Conservation (phyloP, 2,888 invertebrate genomes). For the Drosophila mettleri region DNA sequence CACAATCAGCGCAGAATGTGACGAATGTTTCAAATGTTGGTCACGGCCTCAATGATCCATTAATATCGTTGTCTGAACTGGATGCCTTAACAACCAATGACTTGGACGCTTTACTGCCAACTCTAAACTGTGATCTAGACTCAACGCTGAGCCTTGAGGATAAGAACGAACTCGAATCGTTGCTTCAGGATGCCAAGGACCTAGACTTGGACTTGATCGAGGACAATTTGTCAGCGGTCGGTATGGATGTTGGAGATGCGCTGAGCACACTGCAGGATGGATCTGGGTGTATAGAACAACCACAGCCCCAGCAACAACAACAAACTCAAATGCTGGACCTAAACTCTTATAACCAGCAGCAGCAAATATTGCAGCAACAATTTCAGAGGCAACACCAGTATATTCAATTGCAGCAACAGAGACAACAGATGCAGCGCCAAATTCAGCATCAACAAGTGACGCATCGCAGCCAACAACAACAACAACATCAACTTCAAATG, state of each 20-base stretch:
- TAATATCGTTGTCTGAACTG: constrained; percentile 82
- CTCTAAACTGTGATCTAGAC: constrained; percentile 86
- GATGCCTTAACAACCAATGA: constrained; percentile 85
- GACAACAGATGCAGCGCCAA: constrained; percentile 45
- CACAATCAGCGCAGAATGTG: constrained; percentile 29
- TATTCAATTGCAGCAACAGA: constrained; percentile 34
- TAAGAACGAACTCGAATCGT: constrained; percentile 84
- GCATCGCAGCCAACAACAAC: constrained; percentile 48
- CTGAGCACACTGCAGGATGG: constrained; percentile 66
- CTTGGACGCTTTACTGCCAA: constrained; percentile 88
- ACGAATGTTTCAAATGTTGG: constrained; percentile 26
- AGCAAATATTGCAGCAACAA: constrained; percentile 37
- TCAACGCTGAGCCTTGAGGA: constrained; percentile 83
- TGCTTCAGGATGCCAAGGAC: constrained; percentile 84
- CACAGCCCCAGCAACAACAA: constrained; percentile 48
- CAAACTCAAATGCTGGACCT: constrained; percentile 61
- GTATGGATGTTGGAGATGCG: constrained; percentile 76
- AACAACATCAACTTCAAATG: constrained; percentile 61
- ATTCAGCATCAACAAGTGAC: constrained; percentile 51
- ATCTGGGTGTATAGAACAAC: constrained; percentile 43
- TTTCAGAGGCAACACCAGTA: constrained; percentile 29
- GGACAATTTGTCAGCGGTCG: constrained; percentile 85
- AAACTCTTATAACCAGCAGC: constrained; percentile 52
- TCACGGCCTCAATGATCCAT: constrained; percentile 71
- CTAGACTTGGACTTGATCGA: constrained; percentile 84